Percentiles rank a stretch among this genome's conserved stretches.
These are phyloP conservation scores for Drosophila trapezifrons DNA, from an alignment of 1,140 invertebrate genomes.

Conservation along the genomic window DNA sequence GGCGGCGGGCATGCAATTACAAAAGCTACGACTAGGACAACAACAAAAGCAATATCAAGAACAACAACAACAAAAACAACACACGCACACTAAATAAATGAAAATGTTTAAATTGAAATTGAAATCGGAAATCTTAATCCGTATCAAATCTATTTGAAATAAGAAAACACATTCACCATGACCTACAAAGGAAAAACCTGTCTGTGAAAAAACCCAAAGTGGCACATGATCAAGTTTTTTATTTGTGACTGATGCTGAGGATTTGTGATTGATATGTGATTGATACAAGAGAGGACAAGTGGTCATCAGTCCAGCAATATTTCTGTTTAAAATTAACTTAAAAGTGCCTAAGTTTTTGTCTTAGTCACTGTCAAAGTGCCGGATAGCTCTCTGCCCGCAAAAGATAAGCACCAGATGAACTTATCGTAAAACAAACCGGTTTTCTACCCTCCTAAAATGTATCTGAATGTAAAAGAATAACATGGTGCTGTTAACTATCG, in stretches of 20 bases:
- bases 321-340: too few relatives aligned
- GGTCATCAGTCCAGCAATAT: neutral
- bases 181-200: slow-evolving; percentile 53
- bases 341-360: too few relatives aligned
- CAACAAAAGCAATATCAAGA: slow-evolving; percentile 6
- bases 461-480: too few relatives aligned
- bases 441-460: too few relatives aligned
- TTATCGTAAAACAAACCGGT: too few relatives aligned
- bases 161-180: slow-evolving; percentile 62
- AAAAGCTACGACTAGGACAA: slow-evolving; percentile 20
- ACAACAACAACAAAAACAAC: slow-evolving; percentile 15
- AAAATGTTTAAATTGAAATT: neutral
- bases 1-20: slow-evolving; percentile 51
- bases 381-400: too few relatives aligned
- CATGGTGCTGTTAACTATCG: too few relatives aligned
- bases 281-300: neutral
- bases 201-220: slow-evolving; percentile 7
- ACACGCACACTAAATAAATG: slow-evolving; percentile 11
- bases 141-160: neutral
- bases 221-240: neutral
- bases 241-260: neutral
- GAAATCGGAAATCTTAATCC: slow-evolving; percentile 17
- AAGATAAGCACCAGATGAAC: too few relatives aligned
- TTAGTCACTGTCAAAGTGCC: too few relatives aligned
- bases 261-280: neutral